These are phyloP conservation scores for Danio tinwini DNA, from an alignment of 2,797 vertebrate genomes.

Conservation along the genomic window DNA sequence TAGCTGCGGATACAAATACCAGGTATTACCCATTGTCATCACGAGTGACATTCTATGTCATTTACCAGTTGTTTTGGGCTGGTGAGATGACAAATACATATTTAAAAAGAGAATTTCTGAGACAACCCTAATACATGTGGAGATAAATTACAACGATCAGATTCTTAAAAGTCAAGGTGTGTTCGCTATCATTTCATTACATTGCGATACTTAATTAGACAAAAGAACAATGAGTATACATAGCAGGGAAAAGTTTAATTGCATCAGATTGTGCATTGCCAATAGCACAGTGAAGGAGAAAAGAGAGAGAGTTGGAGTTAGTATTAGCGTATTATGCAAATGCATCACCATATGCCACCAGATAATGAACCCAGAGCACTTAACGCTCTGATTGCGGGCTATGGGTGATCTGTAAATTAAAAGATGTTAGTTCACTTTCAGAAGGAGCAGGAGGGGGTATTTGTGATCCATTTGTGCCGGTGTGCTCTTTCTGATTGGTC, in stretches of 20 bases:
- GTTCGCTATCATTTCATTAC: slow-evolving; percentile 41
- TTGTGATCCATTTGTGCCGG: slow-evolving; percentile 35
- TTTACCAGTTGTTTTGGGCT: slow-evolving; percentile 33
- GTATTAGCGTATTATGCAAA: slow-evolving; percentile 68
- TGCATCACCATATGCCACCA: slow-evolving; percentile 65
- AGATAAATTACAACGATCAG: slow-evolving; percentile 47
- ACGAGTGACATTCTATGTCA: slow-evolving; percentile 17
- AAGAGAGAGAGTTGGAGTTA: slow-evolving; percentile 54
- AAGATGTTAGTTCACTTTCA: slow-evolving; percentile 63
- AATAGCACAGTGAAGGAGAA: slow-evolving; percentile 50
- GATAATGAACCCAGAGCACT: slow-evolving; percentile 70
- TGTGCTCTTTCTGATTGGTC: slow-evolving; percentile 68
- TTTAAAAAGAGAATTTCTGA: slow-evolving; percentile 48
- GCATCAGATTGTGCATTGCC: slow-evolving; percentile 54
- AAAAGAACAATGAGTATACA: slow-evolving; percentile 50
- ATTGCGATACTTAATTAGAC: slow-evolving; percentile 56
- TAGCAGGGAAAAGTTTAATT: slow-evolving; percentile 54
- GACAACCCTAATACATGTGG: slow-evolving; percentile 26
- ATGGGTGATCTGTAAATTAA: slow-evolving; percentile 76
- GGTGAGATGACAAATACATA: slow-evolving; percentile 53
- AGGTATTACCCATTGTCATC: slow-evolving; percentile 38
- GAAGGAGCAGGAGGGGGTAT: background rate
- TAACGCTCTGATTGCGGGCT: slow-evolving; percentile 76
- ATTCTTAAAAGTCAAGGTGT: slow-evolving; percentile 38
- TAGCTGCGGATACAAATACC: slow-evolving; percentile 37